Evolutionary conservation across 2,888 invertebrate genomes (phyloP), one percentile per base, ranked within the genome.

Genomic region (Drosophila anomelani): DNA sequence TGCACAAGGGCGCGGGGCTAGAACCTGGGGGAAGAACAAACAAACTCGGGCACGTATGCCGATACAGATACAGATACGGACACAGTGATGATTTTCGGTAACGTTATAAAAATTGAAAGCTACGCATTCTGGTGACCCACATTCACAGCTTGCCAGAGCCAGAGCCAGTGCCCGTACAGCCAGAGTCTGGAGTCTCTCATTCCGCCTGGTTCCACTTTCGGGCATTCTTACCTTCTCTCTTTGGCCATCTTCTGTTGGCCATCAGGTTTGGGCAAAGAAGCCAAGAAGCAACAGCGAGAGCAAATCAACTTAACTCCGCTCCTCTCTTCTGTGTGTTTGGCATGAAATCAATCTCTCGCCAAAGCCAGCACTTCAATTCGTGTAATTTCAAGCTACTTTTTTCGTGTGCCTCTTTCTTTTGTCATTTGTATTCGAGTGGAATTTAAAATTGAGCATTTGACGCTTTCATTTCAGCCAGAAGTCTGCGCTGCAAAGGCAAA

Each of bases 31-130:
- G 20, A 34, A 46, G 58, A 59, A 59, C 38, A 47, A 47, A 32
- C 13, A 23, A 54, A 9, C 13, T 23, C 13, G 10, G 23, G 32
- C 41, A 23, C 55, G 23, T 60, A 23, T 34, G 55, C 32, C 26
- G 15, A 39, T 17, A 23, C 34, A 23, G 38, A 8, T 20, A 20
- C 20, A 20, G 15, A 41, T 43, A 26, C 55, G 20, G 51, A 38
- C n/a, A 13, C 23, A 38, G 29, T 46, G 70, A 70, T 51, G 68
- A 39, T 74, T 76, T 80, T 81, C 64, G 77, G 74, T 78, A 88
- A 76, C 88, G 78, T 77, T 81, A 85, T 86, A 88, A 88, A 85
- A 86, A 86, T 75, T 88, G 85, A 86, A 86, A 86, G 85, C 85
- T 72, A 83, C 85, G 77, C 80, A 79, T 83, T 81, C 81, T 78